phyloP scores from a whole-genome alignment of 2,113 vertebrate species.

The Gadus chalcogrammus region DNA sequence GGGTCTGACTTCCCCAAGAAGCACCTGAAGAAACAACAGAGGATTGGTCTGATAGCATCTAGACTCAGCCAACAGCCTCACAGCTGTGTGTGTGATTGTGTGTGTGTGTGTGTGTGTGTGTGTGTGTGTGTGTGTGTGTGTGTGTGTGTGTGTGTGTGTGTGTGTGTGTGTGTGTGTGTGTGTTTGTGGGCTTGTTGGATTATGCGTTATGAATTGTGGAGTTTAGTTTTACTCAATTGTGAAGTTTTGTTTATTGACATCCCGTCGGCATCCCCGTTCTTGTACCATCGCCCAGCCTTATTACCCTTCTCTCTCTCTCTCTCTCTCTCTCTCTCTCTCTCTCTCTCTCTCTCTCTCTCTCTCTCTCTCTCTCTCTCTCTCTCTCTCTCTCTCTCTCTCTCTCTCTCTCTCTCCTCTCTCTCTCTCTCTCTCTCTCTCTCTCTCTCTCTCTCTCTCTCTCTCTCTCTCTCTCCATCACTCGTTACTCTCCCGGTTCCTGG shows the following conservation, averaged over 20 bases:
- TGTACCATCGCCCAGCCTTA: background rate
- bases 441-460: too few relatives aligned
- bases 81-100: too few relatives aligned
- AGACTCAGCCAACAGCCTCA: constrained; percentile 28
- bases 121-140: constrained; percentile 6
- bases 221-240: background rate
- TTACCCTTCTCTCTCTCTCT: too few relatives aligned
- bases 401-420: too few relatives aligned
- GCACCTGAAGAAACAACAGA: constrained; percentile 75
- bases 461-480: too few relatives aligned
- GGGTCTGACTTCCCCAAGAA: constrained; percentile 62
- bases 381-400: too few relatives aligned
- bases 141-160: constrained; percentile 12
- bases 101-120: too few relatives aligned
- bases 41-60: constrained; percentile 66
- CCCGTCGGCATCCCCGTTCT: too few relatives aligned
- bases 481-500: background rate
- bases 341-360: too few relatives aligned
- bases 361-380: too few relatives aligned
- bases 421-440: too few relatives aligned
- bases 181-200: constrained; percentile 9
- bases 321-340: too few relatives aligned
- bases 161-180: constrained; percentile 10
- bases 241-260: background rate
- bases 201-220: background rate